Conservation (phyloP, 2,113 vertebrate species). For the Mixornis gularis region DNA sequence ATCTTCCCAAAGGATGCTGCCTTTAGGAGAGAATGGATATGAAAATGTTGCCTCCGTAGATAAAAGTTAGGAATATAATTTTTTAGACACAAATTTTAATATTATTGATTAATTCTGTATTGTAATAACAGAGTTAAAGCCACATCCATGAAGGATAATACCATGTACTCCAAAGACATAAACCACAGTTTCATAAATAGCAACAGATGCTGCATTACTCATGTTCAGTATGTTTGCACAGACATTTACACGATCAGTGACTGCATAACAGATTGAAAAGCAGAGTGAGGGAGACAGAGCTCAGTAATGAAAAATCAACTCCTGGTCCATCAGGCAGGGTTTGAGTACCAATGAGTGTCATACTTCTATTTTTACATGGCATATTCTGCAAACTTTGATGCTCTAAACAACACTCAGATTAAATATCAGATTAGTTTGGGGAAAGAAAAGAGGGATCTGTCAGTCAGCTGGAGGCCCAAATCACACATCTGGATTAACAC, state of each 20-base stretch:
- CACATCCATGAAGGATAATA: neutral
- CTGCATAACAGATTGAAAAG: neutral
- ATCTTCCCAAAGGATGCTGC: constrained; percentile 14
- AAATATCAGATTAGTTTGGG: neutral
- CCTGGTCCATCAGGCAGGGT: neutral
- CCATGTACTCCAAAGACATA: neutral
- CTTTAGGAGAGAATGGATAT: neutral
- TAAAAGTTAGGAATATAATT: neutral
- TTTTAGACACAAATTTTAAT: neutral
- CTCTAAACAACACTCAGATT: neutral
- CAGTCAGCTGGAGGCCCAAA: neutral
- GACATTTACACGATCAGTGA: neutral
- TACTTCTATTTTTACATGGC: neutral
- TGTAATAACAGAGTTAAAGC: constrained; percentile 32
- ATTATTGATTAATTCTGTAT: constrained; percentile 13
- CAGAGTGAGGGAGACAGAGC: neutral
- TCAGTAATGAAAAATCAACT: neutral
- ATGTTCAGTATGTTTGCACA: neutral
- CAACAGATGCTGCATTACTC: constrained; percentile 14
- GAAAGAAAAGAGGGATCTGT: neutral
- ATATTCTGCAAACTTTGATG: neutral
- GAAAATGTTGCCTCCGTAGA: neutral
- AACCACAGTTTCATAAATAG: constrained; percentile 22
- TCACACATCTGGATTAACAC: neutral
- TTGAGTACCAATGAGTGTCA: neutral